Evolutionary conservation across 2,113 vertebrate genomes (phyloP).

Genomic region (Prunella fulvescens): DNA sequence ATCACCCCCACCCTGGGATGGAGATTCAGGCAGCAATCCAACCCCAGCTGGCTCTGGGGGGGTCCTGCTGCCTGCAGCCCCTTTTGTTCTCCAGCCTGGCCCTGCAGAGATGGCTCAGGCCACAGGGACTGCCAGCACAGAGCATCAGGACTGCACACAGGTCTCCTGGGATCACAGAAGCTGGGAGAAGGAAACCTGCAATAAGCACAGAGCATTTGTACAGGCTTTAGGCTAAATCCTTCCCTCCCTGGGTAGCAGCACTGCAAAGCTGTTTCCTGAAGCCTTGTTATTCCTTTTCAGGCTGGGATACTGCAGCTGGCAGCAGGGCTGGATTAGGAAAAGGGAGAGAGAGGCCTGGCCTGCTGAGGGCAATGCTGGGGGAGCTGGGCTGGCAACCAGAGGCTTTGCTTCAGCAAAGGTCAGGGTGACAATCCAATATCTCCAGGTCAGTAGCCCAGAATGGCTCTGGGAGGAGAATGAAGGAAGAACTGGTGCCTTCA

Average conservation of each 20-base stretch:
- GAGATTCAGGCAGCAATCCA: neutral
- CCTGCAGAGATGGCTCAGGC: neutral
- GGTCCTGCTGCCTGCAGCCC: neutral
- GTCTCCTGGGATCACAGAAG: neutral
- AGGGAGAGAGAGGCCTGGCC: neutral
- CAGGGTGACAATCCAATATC: neutral
- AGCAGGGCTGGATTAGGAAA: neutral
- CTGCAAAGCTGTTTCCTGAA: neutral
- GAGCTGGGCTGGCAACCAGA: neutral
- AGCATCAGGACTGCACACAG: neutral
- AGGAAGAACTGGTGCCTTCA: neutral
- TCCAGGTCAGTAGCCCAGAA: rapidly evolving
- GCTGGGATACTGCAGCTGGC: neutral
- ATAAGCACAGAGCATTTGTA: conserved; percentile 9
- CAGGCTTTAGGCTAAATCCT: conserved; percentile 48
- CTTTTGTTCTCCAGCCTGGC: neutral
- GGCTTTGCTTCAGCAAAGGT: neutral
- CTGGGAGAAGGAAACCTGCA: neutral
- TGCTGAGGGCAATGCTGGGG: neutral
- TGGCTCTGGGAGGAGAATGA: neutral
- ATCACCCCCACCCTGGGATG: rapidly evolving
- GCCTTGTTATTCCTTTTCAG: conserved; percentile 13
- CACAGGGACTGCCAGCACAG: neutral
- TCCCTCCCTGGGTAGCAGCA: neutral
- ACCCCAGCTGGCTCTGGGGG: neutral